Conservation (phyloP, 2,888 invertebrate genomes). For the Eilema caniola region DNA sequence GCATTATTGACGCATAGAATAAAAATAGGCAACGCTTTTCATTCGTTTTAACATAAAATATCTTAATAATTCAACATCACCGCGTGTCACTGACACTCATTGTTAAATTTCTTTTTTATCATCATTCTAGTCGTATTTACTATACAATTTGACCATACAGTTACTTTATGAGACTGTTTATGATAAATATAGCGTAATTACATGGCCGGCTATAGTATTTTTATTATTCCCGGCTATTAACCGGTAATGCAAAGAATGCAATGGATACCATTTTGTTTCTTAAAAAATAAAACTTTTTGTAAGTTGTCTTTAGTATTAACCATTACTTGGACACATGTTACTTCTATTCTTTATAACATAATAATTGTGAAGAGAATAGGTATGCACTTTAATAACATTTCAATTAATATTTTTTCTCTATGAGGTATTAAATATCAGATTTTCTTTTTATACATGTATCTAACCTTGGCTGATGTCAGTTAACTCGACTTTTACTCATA, state of each 20-base stretch:
- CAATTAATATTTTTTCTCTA: too few relatives aligned
- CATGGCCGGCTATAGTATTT: background rate
- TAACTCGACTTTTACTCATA: too few relatives aligned
- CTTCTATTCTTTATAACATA: too few relatives aligned
- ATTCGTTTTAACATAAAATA: background rate
- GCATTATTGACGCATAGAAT: background rate
- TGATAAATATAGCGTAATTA: background rate
- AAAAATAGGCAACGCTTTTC: background rate
- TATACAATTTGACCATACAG: background rate
- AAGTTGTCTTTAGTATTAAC: too few relatives aligned
- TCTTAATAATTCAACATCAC: background rate
- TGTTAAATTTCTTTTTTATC: too few relatives aligned
- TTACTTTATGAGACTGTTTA: background rate
- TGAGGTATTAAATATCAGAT: too few relatives aligned
- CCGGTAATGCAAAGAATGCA: constrained; percentile 6
- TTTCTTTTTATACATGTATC: too few relatives aligned
- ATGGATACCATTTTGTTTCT: constrained; percentile 7
- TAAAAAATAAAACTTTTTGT: background rate
- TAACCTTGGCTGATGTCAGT: too few relatives aligned
- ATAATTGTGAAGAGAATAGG: too few relatives aligned
- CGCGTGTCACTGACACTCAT: background rate
- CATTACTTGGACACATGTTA: too few relatives aligned
- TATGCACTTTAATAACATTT: too few relatives aligned
- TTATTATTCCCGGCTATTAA: background rate
- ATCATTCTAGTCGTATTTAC: background rate